These are phyloP conservation scores for Acrossocheilus fasciatus DNA, from an alignment of 2,797 vertebrate genomes.

Conservation along the genomic window DNA sequence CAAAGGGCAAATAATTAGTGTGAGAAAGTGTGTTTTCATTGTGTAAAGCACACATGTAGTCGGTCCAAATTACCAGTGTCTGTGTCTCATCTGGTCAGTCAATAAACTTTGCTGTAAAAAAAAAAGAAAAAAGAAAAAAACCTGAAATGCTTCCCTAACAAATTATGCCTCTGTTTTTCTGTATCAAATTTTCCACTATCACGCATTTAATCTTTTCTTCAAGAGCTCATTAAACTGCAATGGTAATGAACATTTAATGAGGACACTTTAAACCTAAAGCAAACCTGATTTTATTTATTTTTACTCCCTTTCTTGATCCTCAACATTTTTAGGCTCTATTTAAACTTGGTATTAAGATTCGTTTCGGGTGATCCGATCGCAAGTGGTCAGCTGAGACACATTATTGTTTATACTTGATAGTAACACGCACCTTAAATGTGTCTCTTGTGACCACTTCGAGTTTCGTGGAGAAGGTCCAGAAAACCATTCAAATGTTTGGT, in stretches of 20 bases:
- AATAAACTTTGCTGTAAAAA: constrained; percentile 58
- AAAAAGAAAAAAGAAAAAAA: not conserved
- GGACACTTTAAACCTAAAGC: constrained; percentile 57
- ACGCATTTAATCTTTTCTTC: constrained; percentile 49
- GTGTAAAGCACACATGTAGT: constrained; percentile 61
- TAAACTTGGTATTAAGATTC: constrained; percentile 7
- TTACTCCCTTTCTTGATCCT: constrained; percentile 48
- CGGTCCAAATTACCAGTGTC: constrained; percentile 62
- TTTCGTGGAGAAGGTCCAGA: not conserved
- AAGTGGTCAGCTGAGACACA: not conserved
- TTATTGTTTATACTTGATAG: constrained; percentile 6
- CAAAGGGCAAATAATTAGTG: constrained; percentile 71
- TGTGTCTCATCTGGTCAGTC: constrained; percentile 62
- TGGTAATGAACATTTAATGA: constrained; percentile 64
- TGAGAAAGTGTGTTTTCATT: constrained; percentile 70
- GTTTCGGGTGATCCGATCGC: not conserved
- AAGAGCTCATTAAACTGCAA: constrained; percentile 56
- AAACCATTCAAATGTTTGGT: not conserved
- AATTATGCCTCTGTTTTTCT: constrained; percentile 46
- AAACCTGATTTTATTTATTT: constrained; percentile 66
- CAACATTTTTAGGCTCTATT: constrained; percentile 41
- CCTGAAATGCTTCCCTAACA: constrained; percentile 34
- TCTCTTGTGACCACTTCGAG: not conserved
- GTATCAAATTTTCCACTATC: constrained; percentile 54
- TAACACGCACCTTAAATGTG: not conserved